Evolutionary conservation across 1,140 invertebrate genomes (phyloP).

Genomic region (Tenebrio molitor): DNA sequence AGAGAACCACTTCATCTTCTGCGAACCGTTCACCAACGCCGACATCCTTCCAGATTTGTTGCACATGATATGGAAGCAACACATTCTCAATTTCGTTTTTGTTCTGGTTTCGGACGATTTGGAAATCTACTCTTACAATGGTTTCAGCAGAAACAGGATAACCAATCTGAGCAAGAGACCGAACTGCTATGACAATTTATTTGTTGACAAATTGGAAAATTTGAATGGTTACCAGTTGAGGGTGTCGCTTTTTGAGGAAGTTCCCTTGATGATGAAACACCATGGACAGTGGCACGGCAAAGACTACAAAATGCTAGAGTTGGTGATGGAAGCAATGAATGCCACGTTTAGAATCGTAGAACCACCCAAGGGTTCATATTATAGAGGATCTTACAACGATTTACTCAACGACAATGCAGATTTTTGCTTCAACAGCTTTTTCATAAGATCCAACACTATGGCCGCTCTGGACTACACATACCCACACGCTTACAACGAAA

Average conservation of each 20-base stretch:
- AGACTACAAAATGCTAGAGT: constrained; percentile 14
- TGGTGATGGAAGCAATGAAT: constrained; percentile 2
- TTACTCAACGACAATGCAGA: neutral
- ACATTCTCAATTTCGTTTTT: constrained; percentile 20
- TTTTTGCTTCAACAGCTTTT: constrained; percentile 35
- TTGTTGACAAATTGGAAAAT: constrained; percentile 34
- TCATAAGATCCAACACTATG: neutral
- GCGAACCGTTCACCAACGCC: neutral
- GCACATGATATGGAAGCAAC: neutral
- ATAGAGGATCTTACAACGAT: neutral
- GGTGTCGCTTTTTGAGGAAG: neutral
- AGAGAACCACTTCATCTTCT: neutral
- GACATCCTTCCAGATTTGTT: neutral
- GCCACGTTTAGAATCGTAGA: constrained; percentile 20
- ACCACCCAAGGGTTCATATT: neutral
- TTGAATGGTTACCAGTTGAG: constrained; percentile 34
- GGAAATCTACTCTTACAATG: constrained; percentile 10
- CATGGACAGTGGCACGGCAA: constrained; percentile 22
- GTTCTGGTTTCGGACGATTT: neutral
- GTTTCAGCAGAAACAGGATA: constrained; percentile 5
- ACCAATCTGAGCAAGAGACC: neutral
- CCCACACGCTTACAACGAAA: constrained; percentile 3
- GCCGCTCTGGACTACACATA: neutral
- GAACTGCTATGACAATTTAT: neutral
- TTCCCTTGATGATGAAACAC: neutral